A percentile compares a stretch with the other conserved stretches of the same genome.
Conservation (phyloP, 2,888 invertebrate species). For the Creontiades dilutus region DNA sequence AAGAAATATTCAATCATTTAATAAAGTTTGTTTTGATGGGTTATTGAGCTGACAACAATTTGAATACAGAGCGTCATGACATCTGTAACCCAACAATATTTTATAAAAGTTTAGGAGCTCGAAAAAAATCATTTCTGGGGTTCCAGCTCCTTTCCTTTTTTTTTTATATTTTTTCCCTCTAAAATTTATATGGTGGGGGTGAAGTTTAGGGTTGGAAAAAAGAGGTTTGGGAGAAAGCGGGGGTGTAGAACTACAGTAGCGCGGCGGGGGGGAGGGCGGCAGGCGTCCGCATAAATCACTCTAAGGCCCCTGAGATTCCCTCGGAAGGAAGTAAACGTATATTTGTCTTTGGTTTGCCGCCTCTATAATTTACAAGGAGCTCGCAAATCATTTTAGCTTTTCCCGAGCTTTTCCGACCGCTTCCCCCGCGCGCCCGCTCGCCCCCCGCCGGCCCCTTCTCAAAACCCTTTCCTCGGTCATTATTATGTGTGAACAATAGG, state of each 20-base stretch:
- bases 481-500: conserved; percentile 62
- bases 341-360: conserved; percentile 71
- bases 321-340: conserved; percentile 58
- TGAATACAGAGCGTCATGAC: conserved; percentile 28
- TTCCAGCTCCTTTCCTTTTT: conserved; percentile 54
- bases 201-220: conserved; percentile 46
- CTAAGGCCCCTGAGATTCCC: conserved; percentile 53
- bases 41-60: conserved; percentile 50
- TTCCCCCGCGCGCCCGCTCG: not conserved
- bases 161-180: conserved; percentile 21
- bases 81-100: conserved; percentile 51
- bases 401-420: conserved; percentile 31
- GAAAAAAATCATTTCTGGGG: conserved; percentile 51
- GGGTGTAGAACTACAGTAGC: conserved; percentile 35
- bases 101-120: conserved; percentile 43
- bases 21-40: conserved; percentile 48
- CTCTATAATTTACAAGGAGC: conserved; percentile 64
- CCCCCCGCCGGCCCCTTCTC: not conserved
- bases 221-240: conserved; percentile 10
- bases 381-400: conserved; percentile 68
- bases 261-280: conserved; percentile 9
- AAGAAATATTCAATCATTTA: not conserved
- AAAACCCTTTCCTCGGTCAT: conserved; percentile 48
- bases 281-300: conserved; percentile 63
- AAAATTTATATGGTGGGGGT: conserved; percentile 54